Evolutionary conservation across 2,797 vertebrate species (phyloP), one percentile per base, ranked within the genome.

Genomic region (Benthosema pterotum): DNA sequence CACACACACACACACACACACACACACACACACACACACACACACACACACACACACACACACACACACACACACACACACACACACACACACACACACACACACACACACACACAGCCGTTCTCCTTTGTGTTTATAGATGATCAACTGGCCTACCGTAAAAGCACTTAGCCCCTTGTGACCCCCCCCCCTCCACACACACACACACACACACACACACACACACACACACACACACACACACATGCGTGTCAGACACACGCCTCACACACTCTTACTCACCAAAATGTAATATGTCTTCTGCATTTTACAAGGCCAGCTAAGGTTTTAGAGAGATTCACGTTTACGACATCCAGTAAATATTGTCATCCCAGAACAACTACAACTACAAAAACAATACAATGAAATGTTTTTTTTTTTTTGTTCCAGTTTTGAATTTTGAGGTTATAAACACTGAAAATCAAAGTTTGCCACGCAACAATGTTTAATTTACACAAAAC

Each of bases 91-190:
- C 54, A 42, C 54, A 42, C 54, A 16, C 54, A 16, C 50, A 42
- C 47, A 38, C 4, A 8, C n/a, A n/a, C n/a, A n/a, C n/a, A n/a
- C n/a, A n/a, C n/a, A n/a, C n/a, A n/a, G n/a, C 14, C 28, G n/a
- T 52, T 47, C 52, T 62, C 65, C 46, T 68, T 75, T 80, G 81
- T 84, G 74, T 86, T 89, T 87, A 88, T 79, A 72, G 75, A 25
- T 62, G 32, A 67, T 73, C 67, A 73, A 60, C 67, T 79, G 70
- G 71, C 74, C 76, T 83, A 71, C 77, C 5, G 69, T 87, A 86
- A 88, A 87, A 87, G 80, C 86, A 79, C 75, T 87, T 80, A 17
- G 50, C 75, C 69, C 55, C 46, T 69, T 42, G 46, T 59, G 57
- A 32, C 42, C 18, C 38, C 32, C 1, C 32, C 8, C 32, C 8